Percentiles rank a stretch among this genome's conserved stretches.
Conservation (phyloP, 2,113 vertebrate genomes). For the Lagopus muta region DNA sequence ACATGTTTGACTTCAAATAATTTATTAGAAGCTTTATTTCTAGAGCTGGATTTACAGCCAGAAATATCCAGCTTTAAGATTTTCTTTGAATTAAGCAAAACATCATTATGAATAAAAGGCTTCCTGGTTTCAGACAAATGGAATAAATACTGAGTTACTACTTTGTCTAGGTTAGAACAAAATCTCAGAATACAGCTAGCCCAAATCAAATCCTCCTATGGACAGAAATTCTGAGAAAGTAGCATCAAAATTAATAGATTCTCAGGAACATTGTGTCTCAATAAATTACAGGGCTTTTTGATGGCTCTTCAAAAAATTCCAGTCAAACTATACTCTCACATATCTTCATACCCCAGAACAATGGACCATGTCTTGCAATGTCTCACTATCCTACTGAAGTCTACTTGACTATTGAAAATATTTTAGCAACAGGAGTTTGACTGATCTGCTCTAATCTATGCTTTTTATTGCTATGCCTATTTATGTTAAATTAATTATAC, state of each 20-base stretch:
- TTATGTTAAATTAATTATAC: background rate
- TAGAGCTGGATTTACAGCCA: background rate
- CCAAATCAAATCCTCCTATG: background rate
- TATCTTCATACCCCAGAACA: background rate
- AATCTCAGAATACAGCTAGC: background rate
- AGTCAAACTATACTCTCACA: background rate
- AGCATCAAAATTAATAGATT: background rate
- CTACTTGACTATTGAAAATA: background rate
- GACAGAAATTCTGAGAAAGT: background rate
- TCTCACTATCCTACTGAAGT: background rate
- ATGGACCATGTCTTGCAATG: background rate
- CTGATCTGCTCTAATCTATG: background rate
- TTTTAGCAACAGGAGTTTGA: background rate
- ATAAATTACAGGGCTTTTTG: background rate
- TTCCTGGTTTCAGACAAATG: background rate
- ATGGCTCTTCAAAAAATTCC: background rate
- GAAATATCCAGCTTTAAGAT: background rate
- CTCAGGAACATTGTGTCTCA: background rate
- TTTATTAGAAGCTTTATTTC: background rate
- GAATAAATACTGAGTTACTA: background rate
- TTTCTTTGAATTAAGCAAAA: background rate
- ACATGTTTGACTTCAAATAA: background rate
- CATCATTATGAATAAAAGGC: background rate
- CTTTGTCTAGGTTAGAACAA: background rate
- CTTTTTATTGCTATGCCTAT: background rate